A percentile compares a stretch with the other conserved stretches of the same genome.
Conservation (phyloP, 2,797 vertebrate species). For the Neopelma chrysocephalum region DNA sequence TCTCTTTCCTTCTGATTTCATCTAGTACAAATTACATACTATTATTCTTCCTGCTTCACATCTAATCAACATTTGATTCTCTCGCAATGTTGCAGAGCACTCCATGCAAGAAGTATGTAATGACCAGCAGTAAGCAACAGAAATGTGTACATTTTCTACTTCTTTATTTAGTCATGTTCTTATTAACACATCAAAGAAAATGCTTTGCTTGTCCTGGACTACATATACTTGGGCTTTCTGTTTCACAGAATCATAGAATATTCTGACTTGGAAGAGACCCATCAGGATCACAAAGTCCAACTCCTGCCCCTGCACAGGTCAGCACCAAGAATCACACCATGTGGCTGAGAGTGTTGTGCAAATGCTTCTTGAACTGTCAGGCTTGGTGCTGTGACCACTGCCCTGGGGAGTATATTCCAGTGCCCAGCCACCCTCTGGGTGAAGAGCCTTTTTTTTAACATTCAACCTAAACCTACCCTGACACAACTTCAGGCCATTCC, state of each 20-base stretch:
- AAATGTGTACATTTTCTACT: neutral
- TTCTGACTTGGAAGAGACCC: neutral
- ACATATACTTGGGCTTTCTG: neutral
- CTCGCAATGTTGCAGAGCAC: neutral
- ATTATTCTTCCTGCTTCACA: neutral
- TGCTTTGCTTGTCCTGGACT: accelerated
- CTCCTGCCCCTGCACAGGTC: neutral
- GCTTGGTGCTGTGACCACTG: neutral
- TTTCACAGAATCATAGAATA: neutral
- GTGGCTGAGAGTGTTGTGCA: neutral
- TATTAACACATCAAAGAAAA: neutral
- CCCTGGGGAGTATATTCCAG: neutral
- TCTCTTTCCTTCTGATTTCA: neutral
- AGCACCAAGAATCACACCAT: neutral
- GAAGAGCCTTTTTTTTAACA: neutral
- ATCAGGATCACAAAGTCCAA: neutral
- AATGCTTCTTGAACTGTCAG: too few species aligned
- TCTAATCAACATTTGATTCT: neutral
- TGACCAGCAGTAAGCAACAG: neutral
- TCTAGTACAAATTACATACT: neutral
- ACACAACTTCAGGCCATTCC: neutral
- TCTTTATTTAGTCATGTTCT: neutral
- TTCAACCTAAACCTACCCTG: neutral
- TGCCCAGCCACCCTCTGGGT: neutral
- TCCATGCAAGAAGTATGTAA: neutral